Evolutionary conservation across 2,888 invertebrate genomes (phyloP).

Genomic region (Seladonia tumulorum): DNA sequence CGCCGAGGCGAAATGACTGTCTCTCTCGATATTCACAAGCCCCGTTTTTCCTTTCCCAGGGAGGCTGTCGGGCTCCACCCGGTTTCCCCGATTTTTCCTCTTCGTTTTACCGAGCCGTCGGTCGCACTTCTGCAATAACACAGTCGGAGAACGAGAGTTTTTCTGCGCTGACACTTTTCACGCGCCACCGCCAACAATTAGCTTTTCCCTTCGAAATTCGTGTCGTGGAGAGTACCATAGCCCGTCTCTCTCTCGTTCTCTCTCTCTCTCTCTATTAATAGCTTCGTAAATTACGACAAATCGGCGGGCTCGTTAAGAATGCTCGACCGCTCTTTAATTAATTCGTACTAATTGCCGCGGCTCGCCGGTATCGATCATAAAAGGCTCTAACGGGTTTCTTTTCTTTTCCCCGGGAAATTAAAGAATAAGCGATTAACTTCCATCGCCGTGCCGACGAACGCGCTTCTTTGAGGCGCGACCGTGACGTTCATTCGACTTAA

Average conservation of each 20-base stretch:
- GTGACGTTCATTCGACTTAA: neutral
- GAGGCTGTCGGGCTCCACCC: neutral
- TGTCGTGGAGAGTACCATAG: neutral
- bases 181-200: constrained; percentile 49
- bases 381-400: neutral
- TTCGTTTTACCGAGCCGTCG: constrained; percentile 33
- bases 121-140: constrained; percentile 30
- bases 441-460: neutral
- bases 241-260: neutral
- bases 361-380: neutral
- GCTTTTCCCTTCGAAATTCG: constrained; percentile 12
- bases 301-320: constrained; percentile 3
- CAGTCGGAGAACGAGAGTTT: constrained; percentile 16
- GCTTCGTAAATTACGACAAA: constrained; percentile 7
- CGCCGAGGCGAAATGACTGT: constrained; percentile 20
- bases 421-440: constrained; percentile 8
- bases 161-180: constrained; percentile 32
- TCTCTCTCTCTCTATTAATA: neutral
- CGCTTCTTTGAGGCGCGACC: neutral
- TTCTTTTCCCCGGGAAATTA: neutral
- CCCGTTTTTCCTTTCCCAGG: constrained; percentile 2
- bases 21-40: constrained; percentile 41
- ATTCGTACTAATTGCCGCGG: constrained; percentile 20
- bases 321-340: neutral
- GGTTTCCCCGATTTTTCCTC: constrained; percentile 1